phyloP scores from a whole-genome alignment of 2,797 vertebrate species.

The Lagorchestes hirsutus region DNA sequence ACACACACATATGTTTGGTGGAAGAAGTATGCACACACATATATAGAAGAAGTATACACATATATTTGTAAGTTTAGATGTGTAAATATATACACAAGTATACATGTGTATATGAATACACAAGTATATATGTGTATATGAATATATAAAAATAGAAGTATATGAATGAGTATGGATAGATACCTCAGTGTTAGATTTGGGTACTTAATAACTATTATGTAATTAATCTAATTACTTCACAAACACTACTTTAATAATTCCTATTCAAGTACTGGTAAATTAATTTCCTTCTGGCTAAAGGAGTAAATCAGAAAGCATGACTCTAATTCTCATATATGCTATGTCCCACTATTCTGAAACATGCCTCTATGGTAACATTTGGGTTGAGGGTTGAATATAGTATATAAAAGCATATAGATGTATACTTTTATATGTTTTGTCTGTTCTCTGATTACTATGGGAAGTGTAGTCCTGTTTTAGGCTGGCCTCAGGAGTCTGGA shows the following conservation, averaged over 20 bases:
- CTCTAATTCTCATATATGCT: background rate
- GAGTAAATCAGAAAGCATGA: background rate
- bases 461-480: background rate
- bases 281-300: background rate
- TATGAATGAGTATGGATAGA: background rate
- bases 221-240: background rate
- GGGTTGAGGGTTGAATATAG: background rate
- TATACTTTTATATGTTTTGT: background rate
- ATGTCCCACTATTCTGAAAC: background rate
- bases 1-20: background rate
- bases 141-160: background rate
- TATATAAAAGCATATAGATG: background rate
- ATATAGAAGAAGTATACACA: background rate
- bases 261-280: background rate
- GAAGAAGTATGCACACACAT: background rate
- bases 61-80: background rate
- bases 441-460: background rate
- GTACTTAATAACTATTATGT: background rate
- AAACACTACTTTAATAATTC: background rate
- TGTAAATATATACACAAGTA: background rate
- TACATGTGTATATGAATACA: background rate
- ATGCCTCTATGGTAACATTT: background rate
- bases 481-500: background rate
- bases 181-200: background rate
- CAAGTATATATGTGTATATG: background rate